phyloP scores from a whole-genome alignment of 2,113 vertebrate genomes.

The Cebidichthys violaceus region DNA sequence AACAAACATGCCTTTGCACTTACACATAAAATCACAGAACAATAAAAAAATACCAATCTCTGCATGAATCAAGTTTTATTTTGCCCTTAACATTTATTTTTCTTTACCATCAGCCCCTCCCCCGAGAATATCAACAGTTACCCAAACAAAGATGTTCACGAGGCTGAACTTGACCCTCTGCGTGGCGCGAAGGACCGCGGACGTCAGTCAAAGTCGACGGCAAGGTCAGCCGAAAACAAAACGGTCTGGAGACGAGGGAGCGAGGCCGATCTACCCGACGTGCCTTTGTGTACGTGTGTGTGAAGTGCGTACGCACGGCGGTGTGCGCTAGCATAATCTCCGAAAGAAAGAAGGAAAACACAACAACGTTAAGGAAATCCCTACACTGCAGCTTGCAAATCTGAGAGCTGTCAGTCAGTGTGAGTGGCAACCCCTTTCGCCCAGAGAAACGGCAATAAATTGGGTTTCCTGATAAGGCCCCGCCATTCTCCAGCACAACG shows the following conservation, averaged over 20 bases:
- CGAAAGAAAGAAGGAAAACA: slow-evolving; percentile 38
- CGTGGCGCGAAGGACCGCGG: not conserved
- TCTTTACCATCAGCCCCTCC: slow-evolving; percentile 18
- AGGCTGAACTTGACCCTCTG: slow-evolving; percentile 36
- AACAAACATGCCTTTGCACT: slow-evolving; percentile 39
- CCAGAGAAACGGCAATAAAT: slow-evolving; percentile 80
- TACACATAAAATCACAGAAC: slow-evolving; percentile 14
- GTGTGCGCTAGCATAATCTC: slow-evolving; percentile 56
- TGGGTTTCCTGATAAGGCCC: slow-evolving; percentile 82
- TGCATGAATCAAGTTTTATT: slow-evolving; percentile 21
- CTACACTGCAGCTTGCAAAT: slow-evolving; percentile 68
- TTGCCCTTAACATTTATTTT: slow-evolving; percentile 23
- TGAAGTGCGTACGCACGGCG: slow-evolving; percentile 29
- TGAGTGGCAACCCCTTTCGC: slow-evolving; percentile 80
- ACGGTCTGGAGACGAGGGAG: not conserved
- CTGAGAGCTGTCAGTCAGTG: slow-evolving; percentile 84
- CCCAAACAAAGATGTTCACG: slow-evolving; percentile 56
- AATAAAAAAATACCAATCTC: slow-evolving; percentile 21
- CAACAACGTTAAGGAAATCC: slow-evolving; percentile 78
- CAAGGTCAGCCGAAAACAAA: slow-evolving; percentile 61
- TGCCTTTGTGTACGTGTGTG: slow-evolving; percentile 22
- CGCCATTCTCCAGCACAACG: slow-evolving; percentile 65
- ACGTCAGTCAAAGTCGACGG: slow-evolving; percentile 63
- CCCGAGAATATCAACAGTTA: slow-evolving; percentile 50
- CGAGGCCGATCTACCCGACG: slow-evolving; percentile 15